phyloP scores from a whole-genome alignment of 2,888 invertebrate genomes.

The Gryllus longicercus region DNA sequence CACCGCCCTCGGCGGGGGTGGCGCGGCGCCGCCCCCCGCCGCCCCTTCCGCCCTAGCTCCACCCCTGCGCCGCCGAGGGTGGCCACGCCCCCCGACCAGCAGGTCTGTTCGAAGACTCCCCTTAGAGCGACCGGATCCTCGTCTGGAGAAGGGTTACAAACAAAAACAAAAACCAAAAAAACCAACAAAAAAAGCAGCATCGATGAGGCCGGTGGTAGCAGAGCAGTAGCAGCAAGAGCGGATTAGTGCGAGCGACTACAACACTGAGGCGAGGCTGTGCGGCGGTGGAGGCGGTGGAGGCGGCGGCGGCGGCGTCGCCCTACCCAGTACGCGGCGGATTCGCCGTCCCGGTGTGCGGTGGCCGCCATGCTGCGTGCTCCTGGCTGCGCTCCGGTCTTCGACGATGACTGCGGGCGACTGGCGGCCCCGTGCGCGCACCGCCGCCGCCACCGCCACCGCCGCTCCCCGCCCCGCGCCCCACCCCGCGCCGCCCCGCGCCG shows the following conservation, averaged over 20 bases:
- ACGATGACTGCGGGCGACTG: neutral
- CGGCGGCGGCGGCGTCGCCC: neutral
- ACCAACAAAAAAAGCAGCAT: neutral
- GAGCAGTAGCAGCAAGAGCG: too few relatives aligned
- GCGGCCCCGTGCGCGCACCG: neutral
- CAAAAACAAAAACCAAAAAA: too few relatives aligned
- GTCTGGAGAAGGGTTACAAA: too few relatives aligned
- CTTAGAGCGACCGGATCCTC: too few relatives aligned
- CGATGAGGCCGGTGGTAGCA: neutral
- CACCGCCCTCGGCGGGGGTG: conserved; percentile 5
- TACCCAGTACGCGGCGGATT: conserved; percentile 1
- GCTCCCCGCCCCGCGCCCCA: neutral
- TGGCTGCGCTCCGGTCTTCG: neutral
- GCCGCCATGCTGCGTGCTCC: neutral
- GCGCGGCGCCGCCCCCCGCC: neutral
- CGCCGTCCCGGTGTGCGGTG: neutral
- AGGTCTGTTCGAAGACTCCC: too few relatives aligned
- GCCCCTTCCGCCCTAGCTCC: neutral
- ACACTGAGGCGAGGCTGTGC: too few relatives aligned
- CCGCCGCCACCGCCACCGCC: neutral
- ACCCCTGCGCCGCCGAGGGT: neutral
- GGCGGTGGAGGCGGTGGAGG: too few relatives aligned
- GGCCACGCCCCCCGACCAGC: neutral
- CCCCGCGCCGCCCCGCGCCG: neutral
- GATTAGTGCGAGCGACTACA: too few relatives aligned